Conservation (phyloP, 2,113 vertebrate genomes). For the Eretmochelys imbricata region DNA sequence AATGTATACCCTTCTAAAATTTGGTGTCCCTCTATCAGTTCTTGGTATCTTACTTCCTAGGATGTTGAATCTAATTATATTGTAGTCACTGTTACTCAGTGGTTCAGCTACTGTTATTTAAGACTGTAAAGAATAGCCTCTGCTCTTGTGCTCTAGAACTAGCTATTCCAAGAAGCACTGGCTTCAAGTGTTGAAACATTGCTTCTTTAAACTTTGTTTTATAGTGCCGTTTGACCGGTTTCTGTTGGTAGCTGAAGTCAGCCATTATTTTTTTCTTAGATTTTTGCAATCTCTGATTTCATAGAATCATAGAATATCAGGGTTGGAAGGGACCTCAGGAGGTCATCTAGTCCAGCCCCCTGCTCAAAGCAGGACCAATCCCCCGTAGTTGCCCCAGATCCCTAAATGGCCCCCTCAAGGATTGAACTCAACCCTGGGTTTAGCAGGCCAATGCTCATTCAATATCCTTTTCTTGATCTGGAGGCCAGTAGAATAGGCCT, state of each 20-base stretch:
- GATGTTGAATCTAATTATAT: neutral
- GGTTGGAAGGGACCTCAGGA: too few species aligned
- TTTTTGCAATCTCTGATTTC: neutral
- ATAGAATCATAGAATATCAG: too few species aligned
- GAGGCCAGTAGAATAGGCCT: neutral
- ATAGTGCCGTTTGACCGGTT: neutral
- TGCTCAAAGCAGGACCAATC: too few species aligned
- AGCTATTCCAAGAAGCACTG: neutral
- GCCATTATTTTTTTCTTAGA: neutral
- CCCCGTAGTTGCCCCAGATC: too few species aligned
- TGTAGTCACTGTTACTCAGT: neutral
- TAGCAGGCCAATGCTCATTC: neutral
- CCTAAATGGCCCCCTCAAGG: too few species aligned
- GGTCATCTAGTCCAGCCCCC: too few species aligned
- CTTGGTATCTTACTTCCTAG: neutral
- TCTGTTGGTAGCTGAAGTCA: neutral
- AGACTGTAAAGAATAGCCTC: neutral
- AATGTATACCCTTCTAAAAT: neutral
- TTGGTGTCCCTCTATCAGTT: fast-evolving
- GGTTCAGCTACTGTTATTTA: neutral
- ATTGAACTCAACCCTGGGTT: too few species aligned
- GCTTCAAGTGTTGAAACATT: neutral
- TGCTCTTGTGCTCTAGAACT: neutral
- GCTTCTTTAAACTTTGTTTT: fast-evolving
- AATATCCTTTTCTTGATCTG: neutral